Evolutionary conservation across 1,140 invertebrate genomes (phyloP).

Genomic region (Tetragnatha versicolor): DNA sequence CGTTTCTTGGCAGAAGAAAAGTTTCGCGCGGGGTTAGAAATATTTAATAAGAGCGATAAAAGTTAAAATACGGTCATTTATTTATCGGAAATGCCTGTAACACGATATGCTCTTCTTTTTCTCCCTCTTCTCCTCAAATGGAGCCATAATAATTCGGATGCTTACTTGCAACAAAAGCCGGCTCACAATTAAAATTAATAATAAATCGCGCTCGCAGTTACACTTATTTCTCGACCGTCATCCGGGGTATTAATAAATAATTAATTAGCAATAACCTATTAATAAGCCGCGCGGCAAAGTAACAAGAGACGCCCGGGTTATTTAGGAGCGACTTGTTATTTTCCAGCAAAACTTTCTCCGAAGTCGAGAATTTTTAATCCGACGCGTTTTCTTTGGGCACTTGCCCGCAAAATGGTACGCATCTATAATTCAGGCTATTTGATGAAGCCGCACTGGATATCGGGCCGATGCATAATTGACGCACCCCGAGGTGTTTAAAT

Average conservation of each 20-base stretch:
- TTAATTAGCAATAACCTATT: constrained; percentile 55
- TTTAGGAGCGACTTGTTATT: constrained; percentile 53
- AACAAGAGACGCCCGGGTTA: constrained; percentile 34
- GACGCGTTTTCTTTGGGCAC: constrained; percentile 44
- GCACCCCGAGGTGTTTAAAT: constrained; percentile 49
- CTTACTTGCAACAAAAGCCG: constrained; percentile 44
- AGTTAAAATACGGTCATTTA: constrained; percentile 55
- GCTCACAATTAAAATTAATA: constrained; percentile 54
- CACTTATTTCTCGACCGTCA: constrained; percentile 33
- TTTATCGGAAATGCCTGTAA: constrained; percentile 54
- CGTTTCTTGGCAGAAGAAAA: constrained; percentile 42
- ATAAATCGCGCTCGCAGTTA: constrained; percentile 48
- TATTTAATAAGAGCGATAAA: constrained; percentile 56
- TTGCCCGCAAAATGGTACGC: constrained; percentile 18
- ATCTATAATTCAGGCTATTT: constrained; percentile 52
- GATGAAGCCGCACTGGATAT: constrained; percentile 37
- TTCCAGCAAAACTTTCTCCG: constrained; percentile 15
- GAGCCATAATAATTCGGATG: constrained; percentile 44
- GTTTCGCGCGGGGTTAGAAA: constrained; percentile 45
- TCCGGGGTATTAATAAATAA: constrained; percentile 54
- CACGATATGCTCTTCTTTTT: constrained; percentile 19
- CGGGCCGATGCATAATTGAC: constrained; percentile 20
- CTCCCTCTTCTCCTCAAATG: constrained; percentile 31
- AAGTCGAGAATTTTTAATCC: constrained; percentile 50
- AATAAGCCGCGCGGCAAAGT: constrained; percentile 32